Percentiles rank a stretch among this genome's conserved stretches.
phyloP scores from a whole-genome alignment of 30 jellyfish, hydroid and myxozoan species.

The Hydractinia echinata region DNA sequence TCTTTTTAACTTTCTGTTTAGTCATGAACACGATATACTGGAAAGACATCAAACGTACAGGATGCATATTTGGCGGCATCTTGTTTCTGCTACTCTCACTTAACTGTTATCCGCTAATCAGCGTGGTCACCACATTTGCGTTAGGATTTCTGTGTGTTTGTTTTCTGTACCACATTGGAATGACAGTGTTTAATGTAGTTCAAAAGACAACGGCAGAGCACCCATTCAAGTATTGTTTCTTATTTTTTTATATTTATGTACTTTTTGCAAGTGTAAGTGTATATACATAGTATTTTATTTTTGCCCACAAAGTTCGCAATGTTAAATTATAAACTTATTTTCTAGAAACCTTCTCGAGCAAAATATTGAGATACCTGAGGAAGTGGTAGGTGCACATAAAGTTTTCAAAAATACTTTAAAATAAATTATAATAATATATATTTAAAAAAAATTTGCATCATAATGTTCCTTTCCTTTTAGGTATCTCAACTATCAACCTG shows the following conservation, averaged over 20 bases:
- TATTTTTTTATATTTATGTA: background rate
- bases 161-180: constrained; percentile 85
- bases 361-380: constrained; percentile 69
- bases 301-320: no score
- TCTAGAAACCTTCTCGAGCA: constrained; percentile 69
- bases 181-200: constrained; percentile 94
- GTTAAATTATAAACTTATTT: background rate
- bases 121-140: constrained; percentile 67
- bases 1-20: background rate
- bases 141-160: constrained; percentile 76
- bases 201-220: constrained; percentile 96
- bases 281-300: no score
- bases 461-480: background rate
- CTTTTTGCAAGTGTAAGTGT: background rate
- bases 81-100: constrained; percentile 61
- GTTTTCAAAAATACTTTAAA: background rate
- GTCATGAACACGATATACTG: constrained; percentile 81
- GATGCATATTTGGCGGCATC: constrained; percentile 66
- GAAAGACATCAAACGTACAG: constrained; percentile 67
- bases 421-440: background rate
- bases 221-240: constrained; percentile 76
- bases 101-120: constrained; percentile 63
- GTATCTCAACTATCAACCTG: background rate
- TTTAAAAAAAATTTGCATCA: background rate
- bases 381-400: constrained; percentile 47